Conservation (phyloP, 2,797 vertebrate genomes). For the Pteronotus mesoamericanus region DNA sequence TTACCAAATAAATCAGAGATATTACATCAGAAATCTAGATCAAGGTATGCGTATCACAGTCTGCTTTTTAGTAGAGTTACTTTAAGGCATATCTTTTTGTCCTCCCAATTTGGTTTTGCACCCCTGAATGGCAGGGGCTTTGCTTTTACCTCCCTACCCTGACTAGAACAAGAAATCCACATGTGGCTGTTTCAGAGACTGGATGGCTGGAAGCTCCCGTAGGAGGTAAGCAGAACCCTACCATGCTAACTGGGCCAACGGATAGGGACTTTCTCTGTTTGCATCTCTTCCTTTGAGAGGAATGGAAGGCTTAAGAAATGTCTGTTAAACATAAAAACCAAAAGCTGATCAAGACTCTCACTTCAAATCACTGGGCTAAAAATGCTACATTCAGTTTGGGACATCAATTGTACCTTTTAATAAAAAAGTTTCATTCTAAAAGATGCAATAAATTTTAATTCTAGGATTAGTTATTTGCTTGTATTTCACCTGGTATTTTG, state of each 20-base stretch:
- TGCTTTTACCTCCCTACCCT: neutral
- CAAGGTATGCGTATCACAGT: neutral
- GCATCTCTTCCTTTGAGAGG: neutral
- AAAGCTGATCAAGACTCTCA: neutral
- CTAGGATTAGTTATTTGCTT: neutral
- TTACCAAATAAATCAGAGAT: neutral
- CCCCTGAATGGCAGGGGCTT: neutral
- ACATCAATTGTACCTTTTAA: neutral
- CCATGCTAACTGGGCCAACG: neutral
- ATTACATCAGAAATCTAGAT: neutral
- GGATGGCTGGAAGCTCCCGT: neutral
- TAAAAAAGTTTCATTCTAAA: neutral
- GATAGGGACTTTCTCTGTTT: neutral
- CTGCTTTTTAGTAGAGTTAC: neutral
- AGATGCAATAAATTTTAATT: neutral
- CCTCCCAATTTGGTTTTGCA: neutral
- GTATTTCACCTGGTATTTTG: neutral
- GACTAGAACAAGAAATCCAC: neutral
- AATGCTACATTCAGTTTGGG: neutral
- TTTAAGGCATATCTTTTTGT: neutral
- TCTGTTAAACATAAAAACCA: neutral
- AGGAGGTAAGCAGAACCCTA: neutral
- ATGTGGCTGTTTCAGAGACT: neutral
- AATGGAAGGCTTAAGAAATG: neutral
- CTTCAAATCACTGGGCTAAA: neutral